A percentile compares a stretch with the other conserved stretches of the same genome.
Conservation (phyloP, 2,113 vertebrate species). For the Xenopus tropicalis region UCB_Xtro_10.0 CM004443.2:27578501-27579000, state of each 20-base stretch:
- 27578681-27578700: constrained; percentile 34
- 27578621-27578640: constrained; percentile 21
- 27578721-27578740: constrained; percentile 11
- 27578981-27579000: too few species aligned
- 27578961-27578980: background rate
- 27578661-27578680: constrained; percentile 20
- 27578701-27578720: constrained; percentile 19
- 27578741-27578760: constrained; percentile 37
- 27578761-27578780: constrained; percentile 37
- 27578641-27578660: constrained; percentile 28
- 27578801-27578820: constrained; percentile 13
- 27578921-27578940: constrained; percentile 9
- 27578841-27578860: constrained; percentile 23
- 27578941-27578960: background rate
- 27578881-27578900: constrained; percentile 1
- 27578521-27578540: constrained; percentile 20
- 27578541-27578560: constrained; percentile 33
- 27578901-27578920: constrained; percentile 13
- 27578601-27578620: constrained; percentile 35
- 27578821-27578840: constrained; percentile 14
- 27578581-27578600: constrained; percentile 28
- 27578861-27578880: constrained; percentile 16
- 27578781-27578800: constrained; percentile 24
- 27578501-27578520: constrained; percentile 30
- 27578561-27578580: constrained; percentile 39